phyloP scores from a whole-genome alignment of 2,888 invertebrate species.

The Chaetoderma sp. region DNA sequence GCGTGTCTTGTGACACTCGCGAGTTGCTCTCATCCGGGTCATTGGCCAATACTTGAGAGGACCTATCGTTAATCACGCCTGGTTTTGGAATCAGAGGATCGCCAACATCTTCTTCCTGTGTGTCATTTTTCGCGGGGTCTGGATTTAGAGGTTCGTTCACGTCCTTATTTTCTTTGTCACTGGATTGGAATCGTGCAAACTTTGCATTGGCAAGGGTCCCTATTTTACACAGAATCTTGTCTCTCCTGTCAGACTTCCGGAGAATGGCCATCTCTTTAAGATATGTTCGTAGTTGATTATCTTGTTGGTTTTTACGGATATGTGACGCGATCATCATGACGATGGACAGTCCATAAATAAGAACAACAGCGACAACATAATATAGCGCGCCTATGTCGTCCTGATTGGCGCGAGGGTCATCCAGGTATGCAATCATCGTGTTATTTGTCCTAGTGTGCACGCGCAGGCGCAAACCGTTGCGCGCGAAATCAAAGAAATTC shows the following conservation, averaged over 20 bases:
- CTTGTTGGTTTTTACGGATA: conserved; percentile 65
- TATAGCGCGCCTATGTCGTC: conserved; percentile 65
- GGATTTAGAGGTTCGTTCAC: conserved; percentile 29
- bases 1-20: conserved; percentile 6
- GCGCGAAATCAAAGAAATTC: conserved; percentile 44
- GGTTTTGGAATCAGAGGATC: conserved; percentile 50
- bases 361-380: conserved; percentile 67
- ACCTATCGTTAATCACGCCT: conserved; percentile 32
- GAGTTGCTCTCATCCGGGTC: conserved; percentile 30
- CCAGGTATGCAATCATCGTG: conserved; percentile 49
- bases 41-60: too few species aligned
- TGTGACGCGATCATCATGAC: conserved; percentile 69
- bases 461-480: conserved; percentile 43
- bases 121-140: conserved; percentile 33
- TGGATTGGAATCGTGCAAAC: conserved; percentile 12
- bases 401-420: conserved; percentile 35
- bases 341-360: conserved; percentile 66
- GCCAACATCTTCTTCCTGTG: conserved; percentile 38
- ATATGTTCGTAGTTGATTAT: conserved; percentile 61
- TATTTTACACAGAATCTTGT: conserved; percentile 55
- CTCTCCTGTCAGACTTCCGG: conserved; percentile 56
- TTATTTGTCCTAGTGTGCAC: conserved; percentile 45
- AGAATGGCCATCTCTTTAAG: conserved; percentile 64
- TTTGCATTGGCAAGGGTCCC: conserved; percentile 36
- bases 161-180: conserved; percentile 11